phyloP scores from a whole-genome alignment of 2,797 vertebrate species.

The Varecia variegata region DNA sequence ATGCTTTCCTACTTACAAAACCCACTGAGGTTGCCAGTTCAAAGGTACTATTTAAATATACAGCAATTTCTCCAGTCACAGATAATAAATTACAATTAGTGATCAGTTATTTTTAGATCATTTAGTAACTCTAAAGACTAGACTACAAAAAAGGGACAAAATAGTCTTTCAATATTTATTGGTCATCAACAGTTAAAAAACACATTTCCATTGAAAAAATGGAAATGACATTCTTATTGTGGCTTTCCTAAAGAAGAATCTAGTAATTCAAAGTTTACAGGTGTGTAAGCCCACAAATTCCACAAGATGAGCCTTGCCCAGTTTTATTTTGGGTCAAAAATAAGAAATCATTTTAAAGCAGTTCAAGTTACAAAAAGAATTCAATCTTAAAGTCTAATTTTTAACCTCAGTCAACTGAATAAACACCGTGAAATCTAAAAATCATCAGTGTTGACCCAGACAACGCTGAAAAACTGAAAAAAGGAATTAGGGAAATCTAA shows the following conservation, averaged over 20 bases:
- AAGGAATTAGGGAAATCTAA: background rate
- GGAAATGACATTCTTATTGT: background rate
- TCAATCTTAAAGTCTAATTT: slow-evolving; percentile 23
- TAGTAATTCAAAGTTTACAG: slow-evolving; percentile 39
- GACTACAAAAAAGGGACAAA: background rate
- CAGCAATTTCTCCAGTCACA: slow-evolving; percentile 23
- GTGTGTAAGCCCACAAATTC: background rate
- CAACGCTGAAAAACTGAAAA: slow-evolving; percentile 39
- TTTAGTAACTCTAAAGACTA: background rate
- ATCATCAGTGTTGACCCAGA: background rate
- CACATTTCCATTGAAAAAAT: slow-evolving; percentile 27
- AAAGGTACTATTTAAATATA: slow-evolving; percentile 23
- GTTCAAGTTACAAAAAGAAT: slow-evolving; percentile 20
- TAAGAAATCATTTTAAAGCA: slow-evolving; percentile 28
- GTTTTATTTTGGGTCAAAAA: slow-evolving; percentile 47
- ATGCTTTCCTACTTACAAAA: background rate
- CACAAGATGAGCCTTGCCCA: background rate
- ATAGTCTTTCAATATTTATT: slow-evolving; percentile 29
- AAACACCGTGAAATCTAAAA: slow-evolving; percentile 14
- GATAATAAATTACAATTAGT: background rate
- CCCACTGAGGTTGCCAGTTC: background rate
- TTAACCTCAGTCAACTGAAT: background rate
- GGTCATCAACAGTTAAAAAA: background rate
- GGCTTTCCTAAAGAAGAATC: slow-evolving; percentile 21
- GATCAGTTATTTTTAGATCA: background rate